Evolutionary conservation across 2,797 vertebrate species (phyloP).

Genomic region (Sylvia borin): DNA sequence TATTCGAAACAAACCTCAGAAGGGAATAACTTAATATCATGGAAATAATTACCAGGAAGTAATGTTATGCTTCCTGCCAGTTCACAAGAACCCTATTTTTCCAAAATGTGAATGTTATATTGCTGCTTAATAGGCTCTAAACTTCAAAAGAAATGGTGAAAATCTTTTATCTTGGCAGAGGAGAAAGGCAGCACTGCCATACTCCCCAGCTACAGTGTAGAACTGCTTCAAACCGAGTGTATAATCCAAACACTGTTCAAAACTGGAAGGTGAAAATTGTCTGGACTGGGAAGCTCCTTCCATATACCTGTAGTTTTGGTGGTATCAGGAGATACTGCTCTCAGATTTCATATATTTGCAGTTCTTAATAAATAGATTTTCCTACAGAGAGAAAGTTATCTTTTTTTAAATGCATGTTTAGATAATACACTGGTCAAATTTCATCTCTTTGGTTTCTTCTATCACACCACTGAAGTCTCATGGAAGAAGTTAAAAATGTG

Average conservation of each 20-base stretch:
- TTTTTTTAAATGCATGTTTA: not conserved
- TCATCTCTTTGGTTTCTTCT: not conserved
- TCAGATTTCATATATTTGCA: not conserved
- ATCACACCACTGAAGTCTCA: not conserved
- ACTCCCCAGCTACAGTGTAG: not conserved
- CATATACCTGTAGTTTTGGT: not conserved
- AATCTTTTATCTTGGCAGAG: not conserved
- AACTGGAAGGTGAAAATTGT: not conserved
- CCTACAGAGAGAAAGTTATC: not conserved
- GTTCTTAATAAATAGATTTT: not conserved
- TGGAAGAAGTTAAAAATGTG: not conserved
- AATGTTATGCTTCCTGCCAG: not conserved
- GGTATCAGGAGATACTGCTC: not conserved
- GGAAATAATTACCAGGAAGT: slow-evolving; percentile 7
- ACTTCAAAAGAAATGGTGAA: not conserved
- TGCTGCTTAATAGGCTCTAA: not conserved
- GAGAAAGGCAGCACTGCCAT: not conserved
- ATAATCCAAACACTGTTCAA: not conserved
- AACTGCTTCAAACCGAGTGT: not conserved
- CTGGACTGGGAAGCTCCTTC: not conserved
- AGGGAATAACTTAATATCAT: not conserved
- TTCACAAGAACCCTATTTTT: not conserved
- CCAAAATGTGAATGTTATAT: not conserved
- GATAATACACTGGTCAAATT: not conserved
- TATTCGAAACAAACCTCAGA: not conserved